Evolutionary conservation across 2,113 vertebrate species (phyloP).

Genomic region (Riparia riparia): DNA sequence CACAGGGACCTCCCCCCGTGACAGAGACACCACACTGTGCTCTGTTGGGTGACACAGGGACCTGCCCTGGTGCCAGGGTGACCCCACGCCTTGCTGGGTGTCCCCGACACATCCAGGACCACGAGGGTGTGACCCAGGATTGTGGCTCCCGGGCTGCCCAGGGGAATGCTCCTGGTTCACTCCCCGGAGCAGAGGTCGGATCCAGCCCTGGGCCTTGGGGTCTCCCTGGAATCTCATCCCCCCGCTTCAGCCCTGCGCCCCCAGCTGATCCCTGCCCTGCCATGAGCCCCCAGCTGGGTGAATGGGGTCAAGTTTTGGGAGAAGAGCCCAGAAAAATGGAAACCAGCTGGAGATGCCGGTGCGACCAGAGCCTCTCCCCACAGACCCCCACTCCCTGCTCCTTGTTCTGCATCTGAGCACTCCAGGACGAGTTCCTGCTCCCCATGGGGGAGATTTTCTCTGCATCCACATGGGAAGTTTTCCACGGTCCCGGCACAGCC

Average conservation of each 20-base stretch:
- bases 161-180: neutral
- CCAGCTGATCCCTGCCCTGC: neutral
- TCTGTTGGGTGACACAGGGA: too few species aligned
- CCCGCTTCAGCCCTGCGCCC: neutral
- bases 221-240: neutral
- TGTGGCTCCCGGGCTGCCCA: fast-evolving
- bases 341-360: neutral
- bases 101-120: neutral
- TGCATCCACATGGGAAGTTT: fast-evolving
- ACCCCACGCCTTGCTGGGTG: fast-evolving
- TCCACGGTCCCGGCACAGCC: fast-evolving
- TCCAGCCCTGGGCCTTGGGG: neutral
- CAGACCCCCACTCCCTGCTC: fast-evolving
- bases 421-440: neutral
- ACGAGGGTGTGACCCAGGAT: neutral
- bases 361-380: fast-evolving
- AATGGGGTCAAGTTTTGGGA: fast-evolving
- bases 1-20: too few species aligned
- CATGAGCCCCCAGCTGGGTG: fast-evolving
- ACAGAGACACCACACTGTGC: too few species aligned
- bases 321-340: neutral
- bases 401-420: neutral
- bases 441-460: fast-evolving
- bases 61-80: neutral
- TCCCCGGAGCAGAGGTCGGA: fast-evolving